Base-by-base conservation (phyloP, 1,140 invertebrate genomes). In the Bombyx mandarina region DNA sequence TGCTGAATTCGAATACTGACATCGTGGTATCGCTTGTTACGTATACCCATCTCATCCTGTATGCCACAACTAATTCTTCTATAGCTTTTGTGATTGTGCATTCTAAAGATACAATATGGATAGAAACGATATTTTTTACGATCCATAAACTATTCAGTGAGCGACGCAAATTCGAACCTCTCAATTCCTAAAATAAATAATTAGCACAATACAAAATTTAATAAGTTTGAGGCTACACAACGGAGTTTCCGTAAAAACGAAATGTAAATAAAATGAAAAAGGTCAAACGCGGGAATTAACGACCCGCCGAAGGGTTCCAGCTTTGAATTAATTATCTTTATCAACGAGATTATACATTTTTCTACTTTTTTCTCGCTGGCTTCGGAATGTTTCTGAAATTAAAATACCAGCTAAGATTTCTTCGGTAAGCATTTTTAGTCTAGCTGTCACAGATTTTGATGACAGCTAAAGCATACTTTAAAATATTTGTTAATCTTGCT, bases 251-350 rank as follows among this genome's bases (percentile, higher is more conserved):
- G 26, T 35, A 57, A 53, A 59, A 43, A 49, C 51, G 45, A 45
- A 50, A 54, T 54, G 43, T 63, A 63, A 63, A 63, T 58, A 58
- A 56, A 58, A 62, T 58, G 43, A 62, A 62, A 58, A 58, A 58
- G 61, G 62, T 57, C 62, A 63, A 63, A 60, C 51, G 54, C 58
- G 49, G 26, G 55, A 63, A 63, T 60, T 57, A 63, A 60, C 62
- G 58, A 60, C 45, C 56, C 62, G 57, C 61, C 57, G 57, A 63
- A 63, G 57, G 61, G 61, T 56, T 62, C 35, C 57, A 58, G 57
- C 54, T 60, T 63, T 63, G 62, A 63, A 63, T 63, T 63, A 60
- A 63, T 57, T 60, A 63, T 63, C 56, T 46, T 61, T 57, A 62
- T 58, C 57, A 60, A 60, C 48, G 54, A 54, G 51, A 57, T 63